Percentiles rank a stretch among this genome's conserved stretches.
These are phyloP conservation scores for Tenthredo livida DNA, from an alignment of 2,888 invertebrate species.

Conservation along the genomic window DNA sequence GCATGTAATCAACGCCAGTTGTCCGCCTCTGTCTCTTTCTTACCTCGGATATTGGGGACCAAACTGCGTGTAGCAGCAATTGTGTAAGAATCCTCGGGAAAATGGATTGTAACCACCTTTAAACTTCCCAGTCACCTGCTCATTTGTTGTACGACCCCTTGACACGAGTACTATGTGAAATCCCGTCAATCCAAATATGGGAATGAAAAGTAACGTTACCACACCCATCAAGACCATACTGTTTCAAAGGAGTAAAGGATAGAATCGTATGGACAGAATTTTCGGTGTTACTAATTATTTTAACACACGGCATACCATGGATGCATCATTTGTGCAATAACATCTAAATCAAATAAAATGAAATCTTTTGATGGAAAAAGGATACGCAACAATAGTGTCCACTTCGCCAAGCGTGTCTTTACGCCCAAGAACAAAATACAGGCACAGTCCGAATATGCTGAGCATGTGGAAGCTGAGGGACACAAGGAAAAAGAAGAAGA, in stretches of 20 bases:
- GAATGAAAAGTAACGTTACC: slow-evolving; percentile 94
- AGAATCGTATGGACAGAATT: slow-evolving; percentile 42
- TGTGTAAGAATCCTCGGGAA: slow-evolving; percentile 96
- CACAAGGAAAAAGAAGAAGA: slow-evolving; percentile 99
- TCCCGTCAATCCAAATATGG: slow-evolving; percentile 97
- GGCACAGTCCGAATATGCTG: slow-evolving; percentile 96
- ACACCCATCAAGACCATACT: slow-evolving; percentile 96
- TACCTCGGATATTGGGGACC: slow-evolving; percentile 99
- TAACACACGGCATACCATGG: not conserved
- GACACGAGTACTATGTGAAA: slow-evolving; percentile 99
- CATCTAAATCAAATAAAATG: not conserved
- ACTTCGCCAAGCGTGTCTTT: slow-evolving; percentile 90
- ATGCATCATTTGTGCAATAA: not conserved
- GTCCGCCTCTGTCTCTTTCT: slow-evolving; percentile 57
- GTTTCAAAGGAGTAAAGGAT: slow-evolving; percentile 70
- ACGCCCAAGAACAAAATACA: slow-evolving; percentile 94
- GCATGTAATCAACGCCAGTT: not conserved
- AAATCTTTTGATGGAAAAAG: slow-evolving; percentile 79
- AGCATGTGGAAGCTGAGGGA: slow-evolving; percentile 98
- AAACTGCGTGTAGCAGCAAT: slow-evolving; percentile 97
- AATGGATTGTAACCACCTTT: slow-evolving; percentile 99
- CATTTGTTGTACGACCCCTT: slow-evolving; percentile 98
- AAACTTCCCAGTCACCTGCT: slow-evolving; percentile 99
- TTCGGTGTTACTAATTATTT: not conserved
- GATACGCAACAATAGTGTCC: slow-evolving; percentile 92